These are phyloP conservation scores for Eupeodes luniger DNA, from an alignment of 2,888 invertebrate genomes.

Conservation along the genomic window DNA sequence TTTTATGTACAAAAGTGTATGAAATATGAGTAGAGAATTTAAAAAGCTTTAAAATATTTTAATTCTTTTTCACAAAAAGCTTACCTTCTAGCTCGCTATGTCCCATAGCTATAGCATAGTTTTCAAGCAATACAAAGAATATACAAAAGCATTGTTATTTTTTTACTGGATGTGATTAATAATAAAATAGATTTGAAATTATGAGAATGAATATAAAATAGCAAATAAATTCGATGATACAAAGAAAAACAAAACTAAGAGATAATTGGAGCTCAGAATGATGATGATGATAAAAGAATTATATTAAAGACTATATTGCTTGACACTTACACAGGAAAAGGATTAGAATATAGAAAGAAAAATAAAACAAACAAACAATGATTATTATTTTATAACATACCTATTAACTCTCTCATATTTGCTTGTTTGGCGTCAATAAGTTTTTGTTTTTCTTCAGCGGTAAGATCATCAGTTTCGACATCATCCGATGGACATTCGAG, in stretches of 20 bases:
- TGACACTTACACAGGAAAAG: conserved; percentile 27
- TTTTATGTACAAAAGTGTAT: conserved; percentile 41
- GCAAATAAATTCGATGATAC: conserved; percentile 22
- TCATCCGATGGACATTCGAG: conserved; percentile 92
- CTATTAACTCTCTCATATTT: conserved; percentile 91
- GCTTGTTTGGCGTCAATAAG: conserved; percentile 91
- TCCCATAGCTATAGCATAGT: conserved; percentile 78
- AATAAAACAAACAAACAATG: not conserved
- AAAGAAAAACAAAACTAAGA: not conserved
- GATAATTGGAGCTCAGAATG: conserved; percentile 3
- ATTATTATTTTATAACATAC: conserved; percentile 84
- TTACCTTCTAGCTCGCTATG: conserved; percentile 80
- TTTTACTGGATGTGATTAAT: conserved; percentile 42
- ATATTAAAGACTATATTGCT: conserved; percentile 21
- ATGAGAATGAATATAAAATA: conserved; percentile 1
- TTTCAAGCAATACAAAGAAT: conserved; percentile 75
- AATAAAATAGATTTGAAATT: conserved; percentile 26
- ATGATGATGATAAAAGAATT: not conserved
- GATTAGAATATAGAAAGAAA: conserved; percentile 42
- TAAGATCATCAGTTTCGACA: conserved; percentile 89
- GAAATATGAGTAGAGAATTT: not conserved
- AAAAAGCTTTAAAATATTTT: conserved; percentile 7
- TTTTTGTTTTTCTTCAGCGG: conserved; percentile 91
- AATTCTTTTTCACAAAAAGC: conserved; percentile 58
- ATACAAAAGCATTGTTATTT: conserved; percentile 76